phyloP scores from a whole-genome alignment of 2,113 vertebrate species.

The Crotalus horridus region DNA sequence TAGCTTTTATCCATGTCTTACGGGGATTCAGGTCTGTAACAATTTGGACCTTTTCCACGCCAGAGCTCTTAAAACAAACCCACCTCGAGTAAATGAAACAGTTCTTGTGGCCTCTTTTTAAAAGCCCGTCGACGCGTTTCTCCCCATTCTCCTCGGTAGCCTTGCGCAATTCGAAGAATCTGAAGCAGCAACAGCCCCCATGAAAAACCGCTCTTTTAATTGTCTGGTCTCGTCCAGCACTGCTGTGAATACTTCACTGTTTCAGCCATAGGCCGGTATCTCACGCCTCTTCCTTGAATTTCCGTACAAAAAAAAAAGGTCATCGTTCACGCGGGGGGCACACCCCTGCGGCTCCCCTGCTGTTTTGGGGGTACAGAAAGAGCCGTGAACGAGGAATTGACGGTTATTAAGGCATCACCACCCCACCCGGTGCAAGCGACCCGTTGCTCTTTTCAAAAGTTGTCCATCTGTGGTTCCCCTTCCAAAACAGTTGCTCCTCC shows the following conservation, averaged over 20 bases:
- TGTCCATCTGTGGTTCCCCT: conserved; percentile 26
- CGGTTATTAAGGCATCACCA: conserved; percentile 74
- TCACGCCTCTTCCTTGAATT: conserved; percentile 45
- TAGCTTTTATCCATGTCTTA: conserved; percentile 12
- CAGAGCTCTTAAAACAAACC: conserved; percentile 54
- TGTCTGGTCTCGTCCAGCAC: conserved; percentile 83
- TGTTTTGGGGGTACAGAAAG: conserved; percentile 31
- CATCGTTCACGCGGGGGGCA: background rate
- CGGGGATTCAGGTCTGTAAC: conserved; percentile 42
- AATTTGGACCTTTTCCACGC: conserved; percentile 57
- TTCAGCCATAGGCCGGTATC: conserved; percentile 85
- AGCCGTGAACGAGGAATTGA: conserved; percentile 32
- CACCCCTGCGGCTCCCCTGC: conserved; percentile 32
- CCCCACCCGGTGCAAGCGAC: conserved; percentile 32
- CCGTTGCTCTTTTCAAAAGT: conserved; percentile 30
- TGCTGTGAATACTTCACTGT: conserved; percentile 82
- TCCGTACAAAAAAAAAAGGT: conserved; percentile 23
- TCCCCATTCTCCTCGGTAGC: background rate
- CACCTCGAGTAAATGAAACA: conserved; percentile 32
- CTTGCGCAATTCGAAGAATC: conserved; percentile 74
- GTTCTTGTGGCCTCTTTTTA: conserved; percentile 84
- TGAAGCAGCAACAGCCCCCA: conserved; percentile 85
- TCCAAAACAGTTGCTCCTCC: conserved; percentile 13
- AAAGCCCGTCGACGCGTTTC: conserved; percentile 53
- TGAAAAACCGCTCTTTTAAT: conserved; percentile 81